Evolutionary conservation across 2,888 invertebrate species (phyloP), one percentile per base, ranked within the genome.

Genomic region (Steinernema hermaphroditum): DNA sequence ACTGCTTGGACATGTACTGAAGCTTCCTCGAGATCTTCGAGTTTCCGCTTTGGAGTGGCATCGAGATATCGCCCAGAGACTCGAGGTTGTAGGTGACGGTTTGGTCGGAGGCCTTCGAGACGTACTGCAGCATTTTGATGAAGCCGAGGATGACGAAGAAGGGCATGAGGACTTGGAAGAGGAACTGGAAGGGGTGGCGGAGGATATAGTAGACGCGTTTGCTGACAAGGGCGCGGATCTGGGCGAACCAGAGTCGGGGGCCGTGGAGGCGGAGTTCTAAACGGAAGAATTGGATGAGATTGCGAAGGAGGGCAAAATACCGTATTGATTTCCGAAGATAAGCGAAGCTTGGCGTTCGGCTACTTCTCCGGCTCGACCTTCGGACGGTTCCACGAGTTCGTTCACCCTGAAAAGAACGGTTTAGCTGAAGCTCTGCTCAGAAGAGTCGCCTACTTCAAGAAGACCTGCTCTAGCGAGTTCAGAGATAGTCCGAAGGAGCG

Each of bases 391-490:
- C 14, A 75, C 80, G 50, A 80, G 32, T 70, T 80, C 80, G n/a
- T 77, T 79, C 9, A 80, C 80, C 57, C 80, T 80, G 44, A 69
- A 74, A 70, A 37, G 37, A 12, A 37, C 6, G 12, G 6, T 37
- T 8, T 12, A 37, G 37, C 37, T 37, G 37, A 16, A 50, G 27
- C 27, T 22, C 50, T 22, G 6, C 2, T 37, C 29, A 14, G 1
- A 44, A 27, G 1, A 4, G 6, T 69, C 6, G 34, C 57, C 46
- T 70, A 76, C 77, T 71, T 77, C 46, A 82, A 74, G 73, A 83
- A 85, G 4, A 85, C 85, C 72, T 84, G 83, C 72, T 84, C 84
- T 54, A 84, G 72, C 2, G 81, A 80, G 73, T 83, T 84, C 68
- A 85, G 50, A 22, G 81, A 82, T 6, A 84, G 71, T 44, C 84